phyloP scores from a whole-genome alignment of 2,888 invertebrate genomes.

The Coecobrya sp. region DNA sequence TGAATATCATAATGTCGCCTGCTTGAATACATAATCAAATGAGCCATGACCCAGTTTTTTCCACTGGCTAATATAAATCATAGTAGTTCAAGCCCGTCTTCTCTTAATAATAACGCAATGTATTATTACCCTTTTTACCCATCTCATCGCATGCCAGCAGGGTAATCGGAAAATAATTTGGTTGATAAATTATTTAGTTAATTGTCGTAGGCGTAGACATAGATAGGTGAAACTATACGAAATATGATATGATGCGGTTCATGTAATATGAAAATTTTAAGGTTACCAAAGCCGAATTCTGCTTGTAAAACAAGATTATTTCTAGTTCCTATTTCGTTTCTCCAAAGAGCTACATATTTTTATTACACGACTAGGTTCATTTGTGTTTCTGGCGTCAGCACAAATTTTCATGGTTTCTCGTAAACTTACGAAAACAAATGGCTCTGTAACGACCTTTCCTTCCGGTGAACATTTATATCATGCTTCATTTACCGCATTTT shows the following conservation, averaged over 20 bases:
- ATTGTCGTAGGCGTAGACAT: not conserved
- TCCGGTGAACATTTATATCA: not conserved
- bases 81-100: slow-evolving; percentile 31
- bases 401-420: slow-evolving; percentile 27
- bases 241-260: no score
- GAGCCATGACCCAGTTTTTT: slow-evolving; percentile 67
- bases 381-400: not conserved
- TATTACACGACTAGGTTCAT: no score
- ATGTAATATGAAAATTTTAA: not conserved
- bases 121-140: not conserved
- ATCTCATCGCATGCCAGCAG: not conserved
- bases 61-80: slow-evolving; percentile 47
- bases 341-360: no score
- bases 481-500: not conserved
- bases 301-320: not conserved
- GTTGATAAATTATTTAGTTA: slow-evolving; percentile 20
- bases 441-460: slow-evolving; percentile 15
- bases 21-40: slow-evolving; percentile 62
- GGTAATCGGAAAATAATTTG: slow-evolving; percentile 27
- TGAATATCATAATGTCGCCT: slow-evolving; percentile 60
- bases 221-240: not conserved
- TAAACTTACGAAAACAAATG: not conserved
- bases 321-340: not conserved
- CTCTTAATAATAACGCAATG: slow-evolving; percentile 35
- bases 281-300: not conserved